Conservation (phyloP, 1,140 invertebrate genomes). For the Heliothis virescens region DNA sequence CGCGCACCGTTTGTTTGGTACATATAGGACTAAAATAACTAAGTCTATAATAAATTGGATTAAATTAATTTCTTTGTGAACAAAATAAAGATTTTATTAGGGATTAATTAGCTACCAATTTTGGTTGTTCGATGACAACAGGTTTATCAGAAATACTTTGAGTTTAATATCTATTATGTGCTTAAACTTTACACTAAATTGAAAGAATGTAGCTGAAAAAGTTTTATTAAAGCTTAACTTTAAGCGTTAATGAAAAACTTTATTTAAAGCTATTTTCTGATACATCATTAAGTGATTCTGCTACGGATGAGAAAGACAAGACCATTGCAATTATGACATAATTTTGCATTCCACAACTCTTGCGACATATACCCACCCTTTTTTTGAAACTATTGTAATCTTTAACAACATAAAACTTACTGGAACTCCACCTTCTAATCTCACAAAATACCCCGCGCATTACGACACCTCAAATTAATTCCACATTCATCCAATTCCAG, state of each 20-base stretch:
- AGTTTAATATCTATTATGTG: not conserved
- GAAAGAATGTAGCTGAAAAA: too few species aligned
- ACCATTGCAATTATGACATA: too few species aligned
- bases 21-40: constrained; percentile 68
- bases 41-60: constrained; percentile 50
- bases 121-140: not conserved
- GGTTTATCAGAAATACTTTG: not conserved
- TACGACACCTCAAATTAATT: not conserved
- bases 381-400: too few species aligned
- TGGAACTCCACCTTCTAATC: not conserved
- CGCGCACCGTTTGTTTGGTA: constrained; percentile 53
- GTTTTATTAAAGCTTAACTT: too few species aligned
- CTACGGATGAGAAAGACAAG: too few species aligned
- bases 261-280: too few species aligned
- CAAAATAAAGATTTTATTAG: not conserved
- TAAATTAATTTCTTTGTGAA: constrained; percentile 46
- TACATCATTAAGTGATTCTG: too few species aligned
- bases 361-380: too few species aligned
- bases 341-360: too few species aligned
- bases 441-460: not conserved
- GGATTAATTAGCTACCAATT: not conserved
- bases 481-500: constrained; percentile 73
- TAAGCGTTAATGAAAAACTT: too few species aligned
- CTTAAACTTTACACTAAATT: too few species aligned
- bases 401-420: too few species aligned